Conservation (phyloP, 2,888 invertebrate genomes). For the Deilephila porcellus region DNA sequence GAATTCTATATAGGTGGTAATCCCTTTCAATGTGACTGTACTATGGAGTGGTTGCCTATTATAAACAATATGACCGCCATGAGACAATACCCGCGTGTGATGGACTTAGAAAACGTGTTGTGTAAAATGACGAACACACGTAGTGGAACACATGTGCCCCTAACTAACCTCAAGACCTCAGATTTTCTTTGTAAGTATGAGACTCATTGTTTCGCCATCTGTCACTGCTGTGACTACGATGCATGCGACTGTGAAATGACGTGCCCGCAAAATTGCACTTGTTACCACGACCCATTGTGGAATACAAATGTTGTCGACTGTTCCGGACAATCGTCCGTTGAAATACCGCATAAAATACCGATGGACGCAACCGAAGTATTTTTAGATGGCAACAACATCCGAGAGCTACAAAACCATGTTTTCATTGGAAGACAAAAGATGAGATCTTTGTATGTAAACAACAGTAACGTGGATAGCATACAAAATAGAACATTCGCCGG, state of each 20-base stretch:
- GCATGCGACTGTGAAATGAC: constrained; percentile 99
- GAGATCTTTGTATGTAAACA: constrained; percentile 93
- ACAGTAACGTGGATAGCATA: constrained; percentile 92
- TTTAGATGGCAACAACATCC: constrained; percentile 95
- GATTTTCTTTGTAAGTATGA: constrained; percentile 97
- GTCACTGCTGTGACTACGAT: constrained; percentile 98
- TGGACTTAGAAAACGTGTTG: constrained; percentile 94
- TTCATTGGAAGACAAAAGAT: constrained; percentile 96
- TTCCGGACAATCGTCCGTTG: constrained; percentile 90
- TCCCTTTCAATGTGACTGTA: constrained; percentile 97
- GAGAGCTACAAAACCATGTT: constrained; percentile 92
- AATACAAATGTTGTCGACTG: constrained; percentile 96
- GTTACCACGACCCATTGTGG: constrained; percentile 97
- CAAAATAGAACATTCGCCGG: constrained; percentile 97
- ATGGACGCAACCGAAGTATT: constrained; percentile 98
- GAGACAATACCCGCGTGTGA: constrained; percentile 93
- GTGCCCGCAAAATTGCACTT: constrained; percentile 96
- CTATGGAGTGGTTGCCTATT: constrained; percentile 97
- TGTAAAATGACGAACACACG: constrained; percentile 94
- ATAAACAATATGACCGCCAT: constrained; percentile 94
- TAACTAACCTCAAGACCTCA: constrained; percentile 90
- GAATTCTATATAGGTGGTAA: constrained; percentile 97
- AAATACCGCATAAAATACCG: constrained; percentile 94
- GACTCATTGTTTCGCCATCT: constrained; percentile 96
- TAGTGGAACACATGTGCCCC: constrained; percentile 91